Percentiles rank a stretch among this genome's conserved stretches.
Evolutionary conservation across 2,888 invertebrate species (phyloP).

Genomic region (Mesorhabditis spiculigera): DNA sequence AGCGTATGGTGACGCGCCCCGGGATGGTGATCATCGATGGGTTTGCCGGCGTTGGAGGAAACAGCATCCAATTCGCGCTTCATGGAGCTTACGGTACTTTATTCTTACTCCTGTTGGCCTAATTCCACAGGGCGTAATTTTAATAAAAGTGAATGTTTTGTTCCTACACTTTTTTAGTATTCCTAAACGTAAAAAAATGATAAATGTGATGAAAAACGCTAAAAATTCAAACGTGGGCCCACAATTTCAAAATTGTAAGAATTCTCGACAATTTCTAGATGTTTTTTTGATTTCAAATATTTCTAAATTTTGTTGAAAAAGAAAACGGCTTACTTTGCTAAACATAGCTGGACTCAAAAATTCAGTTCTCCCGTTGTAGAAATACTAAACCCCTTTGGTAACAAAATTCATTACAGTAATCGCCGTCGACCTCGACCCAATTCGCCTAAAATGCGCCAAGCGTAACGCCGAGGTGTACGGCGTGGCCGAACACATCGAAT

Average conservation of each 20-base stretch:
- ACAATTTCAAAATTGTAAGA: too few relatives aligned
- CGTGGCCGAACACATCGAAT: conserved; percentile 71
- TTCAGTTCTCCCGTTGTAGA: background rate
- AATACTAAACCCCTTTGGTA: background rate
- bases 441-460: conserved; percentile 80
- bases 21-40: conserved; percentile 82
- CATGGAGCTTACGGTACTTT: conserved; percentile 47
- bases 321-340: background rate
- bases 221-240: too few relatives aligned
- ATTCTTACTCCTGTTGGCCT: background rate
- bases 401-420: conserved; percentile 60
- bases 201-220: too few relatives aligned
- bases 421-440: conserved; percentile 90
- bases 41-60: conserved; percentile 97
- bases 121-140: too few relatives aligned
- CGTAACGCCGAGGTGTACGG: conserved; percentile 90
- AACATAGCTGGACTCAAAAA: background rate
- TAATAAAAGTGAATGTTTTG: too few relatives aligned
- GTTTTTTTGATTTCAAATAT: background rate
- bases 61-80: conserved; percentile 90
- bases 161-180: too few relatives aligned
- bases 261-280: too few relatives aligned
- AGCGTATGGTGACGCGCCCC: conserved; percentile 65
- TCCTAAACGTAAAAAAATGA: too few relatives aligned
- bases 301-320: background rate